Conservation (phyloP, 1,140 invertebrate genomes). For the Papilio helenus region DNA sequence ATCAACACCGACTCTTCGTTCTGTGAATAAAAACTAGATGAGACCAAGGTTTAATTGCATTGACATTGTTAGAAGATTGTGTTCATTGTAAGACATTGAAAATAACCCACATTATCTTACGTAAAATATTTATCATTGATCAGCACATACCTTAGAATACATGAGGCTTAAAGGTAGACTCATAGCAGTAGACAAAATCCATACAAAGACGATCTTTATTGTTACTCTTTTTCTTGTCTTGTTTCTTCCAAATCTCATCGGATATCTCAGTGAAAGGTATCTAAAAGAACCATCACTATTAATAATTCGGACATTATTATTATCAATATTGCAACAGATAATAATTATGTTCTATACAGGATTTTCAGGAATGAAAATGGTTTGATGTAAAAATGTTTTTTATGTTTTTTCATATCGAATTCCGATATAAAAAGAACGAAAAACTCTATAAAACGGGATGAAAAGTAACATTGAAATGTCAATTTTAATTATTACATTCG, state of each 20-base stretch:
- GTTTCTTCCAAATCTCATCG: conserved; percentile 95
- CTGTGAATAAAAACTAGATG: conserved; percentile 72
- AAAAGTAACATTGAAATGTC: not conserved
- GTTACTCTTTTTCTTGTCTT: conserved; percentile 93
- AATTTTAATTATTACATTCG: conserved; percentile 20
- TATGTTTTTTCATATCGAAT: not conserved
- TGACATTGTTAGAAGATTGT: not conserved
- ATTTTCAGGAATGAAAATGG: not conserved
- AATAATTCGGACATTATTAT: not conserved
- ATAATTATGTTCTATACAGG: not conserved
- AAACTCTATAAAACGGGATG: not conserved
- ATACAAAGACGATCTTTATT: conserved; percentile 95
- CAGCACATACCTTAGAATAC: conserved; percentile 90
- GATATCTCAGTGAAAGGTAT: conserved; percentile 92
- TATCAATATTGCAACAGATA: not conserved
- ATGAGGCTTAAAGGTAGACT: conserved; percentile 93
- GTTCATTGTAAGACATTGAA: no score
- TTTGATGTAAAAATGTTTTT: no score
- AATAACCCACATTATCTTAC: no score
- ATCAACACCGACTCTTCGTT: conserved; percentile 91
- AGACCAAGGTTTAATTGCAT: not conserved
- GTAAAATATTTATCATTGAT: no score
- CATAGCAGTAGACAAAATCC: conserved; percentile 94
- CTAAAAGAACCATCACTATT: conserved; percentile 48
- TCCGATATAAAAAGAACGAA: not conserved